Base-by-base conservation (phyloP, 1,140 invertebrate genomes). In the Gonatopus flavifemur region DNA sequence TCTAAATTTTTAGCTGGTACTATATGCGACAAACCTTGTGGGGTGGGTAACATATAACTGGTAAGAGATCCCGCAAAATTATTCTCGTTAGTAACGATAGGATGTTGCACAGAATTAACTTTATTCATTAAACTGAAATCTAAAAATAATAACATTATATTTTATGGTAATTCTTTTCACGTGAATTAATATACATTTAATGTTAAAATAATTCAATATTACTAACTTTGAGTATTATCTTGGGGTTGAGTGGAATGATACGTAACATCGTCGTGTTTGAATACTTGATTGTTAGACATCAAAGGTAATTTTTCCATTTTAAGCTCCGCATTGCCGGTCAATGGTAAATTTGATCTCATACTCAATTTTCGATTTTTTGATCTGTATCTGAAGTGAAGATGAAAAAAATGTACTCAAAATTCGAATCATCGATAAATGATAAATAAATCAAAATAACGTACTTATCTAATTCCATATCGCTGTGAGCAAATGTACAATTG, bases 401-500 rank as follows among this genome's bases (percentile, higher is more conserved):
- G 44, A 45, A 3, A 38, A 28, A 16, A 10, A 20, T 51, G 13
- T 21, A 37, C n/a, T 22, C 2, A 35, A 28, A 28, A 28, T 7
- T 28, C 25, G 25, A 12, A 6, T 7, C 12, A 12, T 28, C 25
- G 25, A 7, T 12, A 12, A 6, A 6, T 12, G 25, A 7, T 12
- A 28, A 7, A 13, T 0, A 7, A 13, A 32, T 32, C 12, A 12
- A 40, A 13, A 21, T 13, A 30, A 62, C 77, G 66, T 81, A 93
- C 81, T 88, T 90, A 66, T 95, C 92, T 13, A 96, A 76, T 74
- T 98, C 94, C 49, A 93, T 89, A 50, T 91, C 88, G 7, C 89
- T 92, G 72, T 97, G 94, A 21, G 93, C 92, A 80, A 94, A 96
- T 0, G 91, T 94, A 72, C 94, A 98, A 62, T 86, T 87, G 15